Evolutionary conservation across 2,797 vertebrate genomes (phyloP).

Genomic region (Podargus strigoides): DNA sequence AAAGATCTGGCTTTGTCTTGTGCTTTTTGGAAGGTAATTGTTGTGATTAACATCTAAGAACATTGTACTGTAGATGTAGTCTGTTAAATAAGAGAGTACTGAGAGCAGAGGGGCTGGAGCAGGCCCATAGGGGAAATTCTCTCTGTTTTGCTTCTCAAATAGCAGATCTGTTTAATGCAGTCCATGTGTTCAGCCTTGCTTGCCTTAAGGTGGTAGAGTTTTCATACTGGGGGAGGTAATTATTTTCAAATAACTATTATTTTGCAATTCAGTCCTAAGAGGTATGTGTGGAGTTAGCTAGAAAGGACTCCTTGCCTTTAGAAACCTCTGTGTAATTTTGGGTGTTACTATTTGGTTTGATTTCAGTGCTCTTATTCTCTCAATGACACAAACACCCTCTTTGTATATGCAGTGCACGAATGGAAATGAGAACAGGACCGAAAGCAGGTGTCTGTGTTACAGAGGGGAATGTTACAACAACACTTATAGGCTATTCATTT

Average conservation of each 20-base stretch:
- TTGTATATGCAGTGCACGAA: background rate
- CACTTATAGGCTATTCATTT: background rate
- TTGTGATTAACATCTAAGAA: constrained; percentile 30
- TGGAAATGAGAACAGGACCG: background rate
- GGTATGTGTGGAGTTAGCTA: background rate
- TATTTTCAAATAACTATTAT: background rate
- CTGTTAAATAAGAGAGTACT: constrained; percentile 33
- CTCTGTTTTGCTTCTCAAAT: constrained; percentile 29
- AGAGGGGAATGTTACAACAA: background rate
- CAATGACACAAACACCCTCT: background rate
- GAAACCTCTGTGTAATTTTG: background rate
- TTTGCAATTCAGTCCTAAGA: background rate
- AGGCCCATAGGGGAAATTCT: constrained; percentile 36
- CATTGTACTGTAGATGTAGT: background rate
- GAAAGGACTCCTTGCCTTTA: background rate
- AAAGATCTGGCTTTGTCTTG: constrained; percentile 35
- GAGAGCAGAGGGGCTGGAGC: constrained; percentile 23
- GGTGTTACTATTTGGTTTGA: background rate
- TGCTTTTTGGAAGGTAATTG: constrained; percentile 25
- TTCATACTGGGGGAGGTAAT: background rate
- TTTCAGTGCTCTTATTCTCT: background rate
- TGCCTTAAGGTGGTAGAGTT: constrained; percentile 40
- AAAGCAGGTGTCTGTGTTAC: constrained; percentile 1
- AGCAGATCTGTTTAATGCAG: constrained; percentile 31
- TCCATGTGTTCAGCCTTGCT: constrained; percentile 44